Evolutionary conservation across 1,140 invertebrate species (phyloP).

Genomic region (Diuraphis noxia): DNA sequence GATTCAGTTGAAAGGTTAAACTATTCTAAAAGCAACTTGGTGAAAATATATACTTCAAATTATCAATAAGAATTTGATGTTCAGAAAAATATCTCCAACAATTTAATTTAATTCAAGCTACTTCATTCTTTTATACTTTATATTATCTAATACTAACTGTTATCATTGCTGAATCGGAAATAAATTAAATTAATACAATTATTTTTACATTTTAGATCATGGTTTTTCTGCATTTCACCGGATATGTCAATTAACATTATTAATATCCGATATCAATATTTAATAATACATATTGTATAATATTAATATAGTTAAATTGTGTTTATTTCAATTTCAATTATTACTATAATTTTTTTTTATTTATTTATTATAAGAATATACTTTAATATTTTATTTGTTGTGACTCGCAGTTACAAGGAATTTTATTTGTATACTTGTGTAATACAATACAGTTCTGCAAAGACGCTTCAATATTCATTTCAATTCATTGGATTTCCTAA

Average conservation of each 20-base stretch:
- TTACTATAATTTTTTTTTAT: background rate
- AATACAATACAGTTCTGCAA: background rate
- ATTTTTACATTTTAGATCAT: background rate
- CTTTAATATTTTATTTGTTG: background rate
- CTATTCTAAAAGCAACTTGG: background rate
- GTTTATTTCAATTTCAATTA: background rate
- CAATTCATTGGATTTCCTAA: background rate
- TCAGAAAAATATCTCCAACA: background rate
- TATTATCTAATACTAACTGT: background rate
- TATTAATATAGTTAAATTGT: too few relatives aligned
- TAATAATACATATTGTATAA: too few relatives aligned
- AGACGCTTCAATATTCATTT: background rate
- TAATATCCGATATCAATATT: too few relatives aligned
- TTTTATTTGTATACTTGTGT: background rate
- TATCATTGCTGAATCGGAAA: background rate
- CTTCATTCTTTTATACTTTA: background rate
- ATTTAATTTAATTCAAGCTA: background rate
- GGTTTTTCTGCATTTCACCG: too few relatives aligned
- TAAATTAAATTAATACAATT: background rate
- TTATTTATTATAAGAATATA: background rate
- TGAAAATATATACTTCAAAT: background rate
- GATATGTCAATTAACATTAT: too few relatives aligned
- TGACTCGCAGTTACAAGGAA: background rate
- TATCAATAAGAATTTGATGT: background rate
- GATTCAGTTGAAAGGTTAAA: too few relatives aligned